Evolutionary conservation across 2,797 vertebrate genomes (phyloP).

Genomic region (Calcarius lapponicus): DNA sequence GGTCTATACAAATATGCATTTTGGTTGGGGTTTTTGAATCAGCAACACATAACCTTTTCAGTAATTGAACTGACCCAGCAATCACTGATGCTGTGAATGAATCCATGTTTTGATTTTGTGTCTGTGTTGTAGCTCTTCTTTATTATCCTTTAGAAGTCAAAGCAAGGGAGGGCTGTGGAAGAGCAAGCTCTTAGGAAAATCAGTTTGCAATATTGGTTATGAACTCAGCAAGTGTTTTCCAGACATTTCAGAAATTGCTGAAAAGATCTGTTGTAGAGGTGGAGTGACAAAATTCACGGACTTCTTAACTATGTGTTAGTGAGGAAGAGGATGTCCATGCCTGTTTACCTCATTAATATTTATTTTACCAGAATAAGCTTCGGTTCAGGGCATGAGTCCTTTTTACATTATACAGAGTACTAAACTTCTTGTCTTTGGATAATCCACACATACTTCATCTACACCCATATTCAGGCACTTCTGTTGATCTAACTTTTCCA

Average conservation of each 20-base stretch:
- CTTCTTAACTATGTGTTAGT: not conserved
- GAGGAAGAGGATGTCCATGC: not conserved
- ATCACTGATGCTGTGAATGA: not conserved
- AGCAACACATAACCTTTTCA: not conserved
- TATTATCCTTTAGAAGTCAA: not conserved
- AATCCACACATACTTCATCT: not conserved
- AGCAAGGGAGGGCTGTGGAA: not conserved
- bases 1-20: not conserved
- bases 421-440: not conserved
- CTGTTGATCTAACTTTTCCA: not conserved
- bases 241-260: not conserved
- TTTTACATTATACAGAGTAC: not conserved
- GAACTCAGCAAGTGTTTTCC: not conserved
- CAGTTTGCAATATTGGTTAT: not conserved
- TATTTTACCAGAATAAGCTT: not conserved
- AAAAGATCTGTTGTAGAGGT: not conserved
- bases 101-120: not conserved
- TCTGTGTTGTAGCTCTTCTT: not conserved
- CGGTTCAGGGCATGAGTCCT: not conserved
- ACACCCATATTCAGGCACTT: not conserved
- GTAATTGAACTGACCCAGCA: not conserved
- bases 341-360: not conserved
- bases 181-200: not conserved
- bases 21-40: not conserved
- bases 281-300: accelerated